Base-by-base conservation (phyloP, 2,113 vertebrate genomes). In the Balaenoptera acutorostrata region DNA sequence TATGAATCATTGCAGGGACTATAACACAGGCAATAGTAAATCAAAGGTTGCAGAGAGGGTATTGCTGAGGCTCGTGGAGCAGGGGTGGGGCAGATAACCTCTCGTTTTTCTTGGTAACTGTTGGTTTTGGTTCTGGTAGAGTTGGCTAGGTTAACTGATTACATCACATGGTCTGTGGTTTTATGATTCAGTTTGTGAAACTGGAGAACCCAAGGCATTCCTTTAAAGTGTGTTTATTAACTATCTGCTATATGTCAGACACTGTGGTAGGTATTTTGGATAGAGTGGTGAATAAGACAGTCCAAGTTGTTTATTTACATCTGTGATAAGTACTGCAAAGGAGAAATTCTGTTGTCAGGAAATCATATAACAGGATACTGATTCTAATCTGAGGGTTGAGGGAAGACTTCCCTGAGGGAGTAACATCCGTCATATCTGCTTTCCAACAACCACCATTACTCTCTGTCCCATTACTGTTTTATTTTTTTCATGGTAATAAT, bases 121-220 rank as follows among this genome's bases (percentile, higher is more conserved):
- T 90, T 95, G 49, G 25, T 95, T 93, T 95, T 63, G n/a, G 46
- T 63, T 90, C 61, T 93, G 94, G 68, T 15, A 80, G 69, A 89
- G 36, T 39, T 96, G 21, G 21, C 25, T 78, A 85, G 59, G 29
- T 57, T 93, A 84, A 44, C 52, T 44, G 57, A 81, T 89, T 59
- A n/a, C 6, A 66, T 90, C 75, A 77, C 20, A 29, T 49, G 33
- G 41, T 29, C 63, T 83, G 75, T 81, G 80, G 49, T 86, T 88
- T 82, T 96, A 33, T 90, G 57, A 90, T 82, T 92, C 68, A 59
- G 52, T 90, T 93, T 95, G 77, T 91, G 25, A 88, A 97, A 93
- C 52, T 88, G 77, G 66, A 91, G 63, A 92, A 46, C 23, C 25
- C 11, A 68, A 93, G 49, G 23, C 72, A 91, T 95, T 94, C 52